Evolutionary conservation across 2,888 invertebrate genomes (phyloP), one percentile per base, ranked within the genome.

Genomic region (Meiosimyza platycephala): DNA sequence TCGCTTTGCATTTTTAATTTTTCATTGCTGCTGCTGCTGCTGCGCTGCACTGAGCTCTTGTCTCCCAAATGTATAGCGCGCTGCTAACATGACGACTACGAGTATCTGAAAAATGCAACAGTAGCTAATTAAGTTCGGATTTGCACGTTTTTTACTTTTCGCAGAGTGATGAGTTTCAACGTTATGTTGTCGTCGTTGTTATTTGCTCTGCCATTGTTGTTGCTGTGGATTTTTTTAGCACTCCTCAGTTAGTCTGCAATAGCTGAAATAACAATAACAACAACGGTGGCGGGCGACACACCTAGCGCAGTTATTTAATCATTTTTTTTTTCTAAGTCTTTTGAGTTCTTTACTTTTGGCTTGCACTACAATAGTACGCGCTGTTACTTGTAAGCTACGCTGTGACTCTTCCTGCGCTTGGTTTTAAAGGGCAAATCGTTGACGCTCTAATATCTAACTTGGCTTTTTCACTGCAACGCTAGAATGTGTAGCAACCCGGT

Each of bases 221-320:
- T 62, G 52, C 50, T 51, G 62, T 60, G 67, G 66, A 51, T 75
- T 59, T 52, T 28, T 40, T 71, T 69, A 12, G 70, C 59, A 51
- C 51, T 60, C 67, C 66, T 67, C 67, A 72, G 75, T 76, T 73
- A 73, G 74, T 62, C 66, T 74, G 72, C 52, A 40, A 40, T 40
- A 9, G 6, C 40, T 40, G 40, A 40, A 40, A 28, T 28, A 28
- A 28, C 28, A 28, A 28, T 28, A 3, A 4, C 28, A 28, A 28
- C 28, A 28, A 28, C 28, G 28, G 28, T 28, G 28, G 4, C 40
- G 40, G 73, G 77, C 75, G 79, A 77, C 79, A 80, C 79, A 80
- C 80, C 80, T 80, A 79, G 75, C 76, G 78, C 75, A 76, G 79
- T 78, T 80, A 80, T 80, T 81, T 80, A 78, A 79, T 78, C 76